These are phyloP conservation scores for Varroa destructor DNA, from an alignment of 1,140 invertebrate species.

Conservation along the genomic window DNA sequence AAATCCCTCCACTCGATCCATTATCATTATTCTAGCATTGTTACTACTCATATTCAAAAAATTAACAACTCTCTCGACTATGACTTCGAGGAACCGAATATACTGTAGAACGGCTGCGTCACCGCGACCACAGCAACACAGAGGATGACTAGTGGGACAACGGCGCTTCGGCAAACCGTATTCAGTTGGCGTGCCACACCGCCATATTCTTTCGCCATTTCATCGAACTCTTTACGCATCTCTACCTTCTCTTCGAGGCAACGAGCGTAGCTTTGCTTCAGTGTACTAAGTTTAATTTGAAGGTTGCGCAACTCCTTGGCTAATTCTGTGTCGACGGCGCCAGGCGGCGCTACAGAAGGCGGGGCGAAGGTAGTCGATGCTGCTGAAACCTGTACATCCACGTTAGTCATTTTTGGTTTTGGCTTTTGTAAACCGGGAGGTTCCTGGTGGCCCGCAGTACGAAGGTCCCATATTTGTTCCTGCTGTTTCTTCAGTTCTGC, in stretches of 20 bases:
- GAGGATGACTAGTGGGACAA: neutral
- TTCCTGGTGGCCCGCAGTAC: too few relatives aligned
- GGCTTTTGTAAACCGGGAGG: too few relatives aligned
- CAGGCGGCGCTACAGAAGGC: too few relatives aligned
- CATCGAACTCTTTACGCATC: slow-evolving; percentile 22
- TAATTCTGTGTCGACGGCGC: neutral
- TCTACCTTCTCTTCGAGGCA: slow-evolving; percentile 18
- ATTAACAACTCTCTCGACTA: too few relatives aligned
- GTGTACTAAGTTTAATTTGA: slow-evolving; percentile 8
- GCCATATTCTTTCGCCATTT: slow-evolving; percentile 2
- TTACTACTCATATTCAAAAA: too few relatives aligned
- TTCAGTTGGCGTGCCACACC: slow-evolving; percentile 6
- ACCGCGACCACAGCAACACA: neutral
- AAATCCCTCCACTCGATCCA: too few relatives aligned
- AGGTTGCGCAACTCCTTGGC: slow-evolving; percentile 3
- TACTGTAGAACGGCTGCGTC: neutral
- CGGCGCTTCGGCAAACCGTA: slow-evolving; percentile 3
- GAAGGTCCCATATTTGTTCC: too few relatives aligned
- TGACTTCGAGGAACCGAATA: too few relatives aligned
- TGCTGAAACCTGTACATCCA: too few relatives aligned
- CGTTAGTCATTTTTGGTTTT: too few relatives aligned
- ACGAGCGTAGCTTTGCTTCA: neutral
- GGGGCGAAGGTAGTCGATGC: too few relatives aligned
- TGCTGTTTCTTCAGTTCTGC: neutral
- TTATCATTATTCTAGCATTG: too few relatives aligned